Base-by-base conservation (phyloP, 2,797 vertebrate genomes). In the Graptemys geographica region DNA sequence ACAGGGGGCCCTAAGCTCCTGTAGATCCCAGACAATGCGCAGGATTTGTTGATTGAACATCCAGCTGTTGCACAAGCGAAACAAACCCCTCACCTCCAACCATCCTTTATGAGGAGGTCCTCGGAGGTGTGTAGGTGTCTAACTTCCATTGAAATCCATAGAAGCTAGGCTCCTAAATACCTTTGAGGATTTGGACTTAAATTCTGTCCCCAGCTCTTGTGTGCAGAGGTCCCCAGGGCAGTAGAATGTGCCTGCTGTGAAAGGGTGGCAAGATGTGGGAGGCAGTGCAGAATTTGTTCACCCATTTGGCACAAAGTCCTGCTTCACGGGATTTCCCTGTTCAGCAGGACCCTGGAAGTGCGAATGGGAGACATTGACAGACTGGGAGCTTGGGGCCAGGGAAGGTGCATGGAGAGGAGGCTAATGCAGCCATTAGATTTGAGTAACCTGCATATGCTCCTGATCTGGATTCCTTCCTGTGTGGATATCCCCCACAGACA, bases 401-500 rank as follows among this genome's bases (percentile, higher is more conserved):
- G 65, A 41, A 78, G 49, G 2, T 55, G 47, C 78, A 3, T 0
- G 0, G 19, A 11, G 81, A 69, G 91, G 84, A 49, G 0, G 1
- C 80, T 56, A 1, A 74, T 91, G 41, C 72, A 78, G 74, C 83
- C 79, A 62, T 72, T 92, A 91, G 91, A 92, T 93, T 84, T 4
- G 55, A 55, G 8, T 44, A 37, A 81, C 52, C 65, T 76, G 79
- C 88, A 5, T 18, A 57, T 80, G 79, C 82, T 90, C 80, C 80
- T 44, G 82, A 79, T 69, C 74, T 72, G 94, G 95, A 95, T 96
- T 96, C 95, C 95, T 96, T 92, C 92, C 94, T 89, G 69, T 25
- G 96, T 96, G 95, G 96, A 96, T 95, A 90, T 92, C 90, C 92
- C 65, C 83, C 76, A 92, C 89, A 95, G 96, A 90, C 96, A 94